phyloP scores from a whole-genome alignment of 2,888 invertebrate genomes.

The Lydus trimaculatus region DNA sequence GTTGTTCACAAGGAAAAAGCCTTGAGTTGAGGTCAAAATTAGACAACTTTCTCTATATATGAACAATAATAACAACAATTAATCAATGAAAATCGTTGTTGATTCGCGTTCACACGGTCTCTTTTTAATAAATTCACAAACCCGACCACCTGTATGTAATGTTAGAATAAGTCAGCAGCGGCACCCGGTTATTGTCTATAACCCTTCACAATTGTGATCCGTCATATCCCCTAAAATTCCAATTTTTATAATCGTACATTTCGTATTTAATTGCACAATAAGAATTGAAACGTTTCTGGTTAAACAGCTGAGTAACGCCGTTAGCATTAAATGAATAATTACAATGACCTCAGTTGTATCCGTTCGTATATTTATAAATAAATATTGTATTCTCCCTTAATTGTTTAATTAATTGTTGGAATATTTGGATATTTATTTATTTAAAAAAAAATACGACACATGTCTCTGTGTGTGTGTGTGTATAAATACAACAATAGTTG shows the following conservation, averaged over 20 bases:
- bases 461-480: too few relatives aligned
- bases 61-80: neutral
- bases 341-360: slow-evolving; percentile 28
- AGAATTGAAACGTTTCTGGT: slow-evolving; percentile 10
- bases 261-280: neutral
- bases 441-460: too few relatives aligned
- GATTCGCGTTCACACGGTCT: slow-evolving; percentile 1
- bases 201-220: too few relatives aligned
- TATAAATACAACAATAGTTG: too few relatives aligned
- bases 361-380: slow-evolving; percentile 12
- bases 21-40: slow-evolving; percentile 9
- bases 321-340: slow-evolving; percentile 30
- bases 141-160: slow-evolving; percentile 5
- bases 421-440: neutral
- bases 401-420: neutral
- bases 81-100: neutral
- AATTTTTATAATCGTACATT: too few relatives aligned
- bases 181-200: too few relatives aligned
- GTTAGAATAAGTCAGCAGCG: too few relatives aligned
- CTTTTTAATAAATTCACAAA: neutral
- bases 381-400: neutral
- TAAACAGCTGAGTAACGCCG: slow-evolving; percentile 27
- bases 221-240: too few relatives aligned
- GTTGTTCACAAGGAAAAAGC: slow-evolving; percentile 10
- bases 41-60: neutral